phyloP scores from a whole-genome alignment of 2,888 invertebrate species.

The Heliconius erato region DNA sequence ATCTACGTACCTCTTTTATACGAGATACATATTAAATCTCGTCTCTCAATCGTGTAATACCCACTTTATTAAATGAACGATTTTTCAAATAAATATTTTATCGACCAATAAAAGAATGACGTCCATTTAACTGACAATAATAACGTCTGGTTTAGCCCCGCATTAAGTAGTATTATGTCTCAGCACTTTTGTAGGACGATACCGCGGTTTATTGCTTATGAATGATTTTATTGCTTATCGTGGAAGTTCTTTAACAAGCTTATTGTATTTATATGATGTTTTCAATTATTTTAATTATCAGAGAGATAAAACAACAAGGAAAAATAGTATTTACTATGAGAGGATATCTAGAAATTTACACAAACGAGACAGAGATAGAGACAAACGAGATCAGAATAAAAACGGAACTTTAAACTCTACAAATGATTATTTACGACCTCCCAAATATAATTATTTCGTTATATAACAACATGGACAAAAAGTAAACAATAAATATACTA shows the following conservation, averaged over 20 bases:
- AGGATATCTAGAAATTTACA: too few relatives aligned
- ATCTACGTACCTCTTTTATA: background rate
- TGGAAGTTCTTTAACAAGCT: background rate
- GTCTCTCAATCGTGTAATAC: slow-evolving; percentile 43
- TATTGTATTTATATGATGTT: background rate
- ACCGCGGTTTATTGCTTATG: slow-evolving; percentile 25
- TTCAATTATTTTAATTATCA: background rate
- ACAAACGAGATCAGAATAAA: too few relatives aligned
- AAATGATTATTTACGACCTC: too few relatives aligned
- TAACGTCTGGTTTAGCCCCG: slow-evolving; percentile 39
- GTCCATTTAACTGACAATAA: slow-evolving; percentile 45
- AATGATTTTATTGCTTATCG: background rate
- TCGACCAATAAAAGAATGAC: slow-evolving; percentile 39
- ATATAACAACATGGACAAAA: background rate
- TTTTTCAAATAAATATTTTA: slow-evolving; percentile 46
- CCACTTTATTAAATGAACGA: slow-evolving; percentile 41
- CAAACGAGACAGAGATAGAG: too few relatives aligned
- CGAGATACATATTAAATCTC: slow-evolving; percentile 42
- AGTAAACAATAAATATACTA: background rate
- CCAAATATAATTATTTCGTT: background rate
- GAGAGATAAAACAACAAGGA: too few relatives aligned
- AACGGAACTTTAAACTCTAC: too few relatives aligned
- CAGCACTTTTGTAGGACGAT: slow-evolving; percentile 26
- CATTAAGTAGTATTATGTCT: slow-evolving; percentile 31
- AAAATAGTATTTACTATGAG: too few relatives aligned